Conservation (phyloP, 1,140 invertebrate genomes). For the Drosophila gunungcola region DNA sequence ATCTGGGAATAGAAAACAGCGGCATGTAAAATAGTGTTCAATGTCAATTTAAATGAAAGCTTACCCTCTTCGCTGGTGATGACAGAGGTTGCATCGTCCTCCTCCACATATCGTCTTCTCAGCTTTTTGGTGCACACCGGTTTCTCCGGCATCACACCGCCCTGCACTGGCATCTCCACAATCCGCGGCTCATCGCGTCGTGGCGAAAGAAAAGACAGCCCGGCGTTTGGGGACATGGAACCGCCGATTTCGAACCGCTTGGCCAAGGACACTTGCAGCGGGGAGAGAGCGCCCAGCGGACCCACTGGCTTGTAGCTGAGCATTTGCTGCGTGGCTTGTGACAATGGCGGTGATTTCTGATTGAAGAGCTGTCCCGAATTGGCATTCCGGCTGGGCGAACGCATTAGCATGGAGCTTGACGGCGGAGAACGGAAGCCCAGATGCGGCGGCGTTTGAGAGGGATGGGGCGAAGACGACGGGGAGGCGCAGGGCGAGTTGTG, state of each 20-base stretch:
- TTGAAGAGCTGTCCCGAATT: constrained; percentile 64
- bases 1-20: constrained; percentile 38
- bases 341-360: constrained; percentile 79
- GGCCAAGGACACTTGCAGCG: constrained; percentile 75
- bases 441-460: constrained; percentile 66
- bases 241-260: constrained; percentile 80
- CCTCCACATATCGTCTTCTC: constrained; percentile 78
- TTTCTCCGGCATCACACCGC: constrained; percentile 70
- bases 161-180: constrained; percentile 77
- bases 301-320: constrained; percentile 76
- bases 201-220: constrained; percentile 73
- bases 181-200: constrained; percentile 73
- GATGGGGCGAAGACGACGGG: constrained; percentile 78
- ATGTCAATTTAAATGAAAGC: background rate
- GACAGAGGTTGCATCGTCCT: constrained; percentile 83
- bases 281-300: constrained; percentile 73
- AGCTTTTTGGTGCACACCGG: constrained; percentile 81
- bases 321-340: constrained; percentile 81
- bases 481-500: constrained; percentile 81
- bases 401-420: constrained; percentile 75
- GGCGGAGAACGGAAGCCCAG: constrained; percentile 85
- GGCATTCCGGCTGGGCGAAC: constrained; percentile 71
- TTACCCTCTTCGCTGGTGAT: constrained; percentile 84
- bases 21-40: background rate
- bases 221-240: constrained; percentile 74